Base-by-base conservation (phyloP, 2,797 vertebrate genomes). In the Podarcis lilfordi region DNA sequence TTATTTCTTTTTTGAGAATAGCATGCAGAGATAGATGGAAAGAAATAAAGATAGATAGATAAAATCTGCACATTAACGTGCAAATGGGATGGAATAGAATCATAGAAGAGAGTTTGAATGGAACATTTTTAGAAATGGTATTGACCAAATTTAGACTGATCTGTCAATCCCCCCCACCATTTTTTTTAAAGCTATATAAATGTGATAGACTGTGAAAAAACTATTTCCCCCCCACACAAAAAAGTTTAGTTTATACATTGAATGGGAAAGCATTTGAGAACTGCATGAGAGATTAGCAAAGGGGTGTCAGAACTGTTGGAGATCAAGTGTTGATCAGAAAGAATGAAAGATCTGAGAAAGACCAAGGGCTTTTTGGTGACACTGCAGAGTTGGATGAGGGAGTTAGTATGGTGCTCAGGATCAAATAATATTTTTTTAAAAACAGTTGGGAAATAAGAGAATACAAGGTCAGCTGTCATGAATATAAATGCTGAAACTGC, bases 371-470 rank as follows among this genome's bases (percentile, higher is more conserved):
- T 80, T 19, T 35, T 76, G 21, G 8, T 50, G 78, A 64, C 66
- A 79, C 6, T 0, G 0, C 68, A 83, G 64, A 8, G 50, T n/a
- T 43, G 72, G 9, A 64, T 4, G 32, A 72, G 64, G 29, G 72
- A 64, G 78, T 76, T 66, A 35, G 68, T 80, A 23, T 55, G 66
- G 29, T 0, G 0, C 59, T 71, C 5, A 0, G 0, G 61, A 72
- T 45, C 84, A 87, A 83, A 64, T 32, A 25, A 55, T 55, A 55
- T 55, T 15, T 50, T 45, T 50, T 11, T 15, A 55, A 0, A 59
- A 86, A 76, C n/a, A 86, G 29, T 27, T 0, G 1, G 13, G 71
- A 35, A 76, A 61, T 19, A 40, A 72, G 0, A 0, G 10, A 66
- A 3, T 0, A 0, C 68, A 21, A 19, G 71, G 69, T 40, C 13